Percentiles rank a stretch among this genome's conserved stretches.
Evolutionary conservation across 2,888 invertebrate species (phyloP).

Genomic region (Anticlea derivata): DNA sequence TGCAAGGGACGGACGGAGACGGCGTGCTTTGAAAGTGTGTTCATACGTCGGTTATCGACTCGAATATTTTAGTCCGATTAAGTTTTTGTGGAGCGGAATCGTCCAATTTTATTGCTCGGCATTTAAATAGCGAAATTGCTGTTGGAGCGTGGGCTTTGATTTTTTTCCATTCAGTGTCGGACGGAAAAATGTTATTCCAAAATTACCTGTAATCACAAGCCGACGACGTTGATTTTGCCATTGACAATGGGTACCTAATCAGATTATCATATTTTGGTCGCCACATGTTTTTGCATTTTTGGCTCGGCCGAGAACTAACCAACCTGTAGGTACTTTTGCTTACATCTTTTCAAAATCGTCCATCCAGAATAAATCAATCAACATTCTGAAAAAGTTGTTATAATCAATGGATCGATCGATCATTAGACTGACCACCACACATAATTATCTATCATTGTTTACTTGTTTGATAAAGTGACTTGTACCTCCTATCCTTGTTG

Average conservation of each 20-base stretch:
- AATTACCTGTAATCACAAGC: constrained; percentile 64
- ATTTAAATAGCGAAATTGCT: constrained; percentile 34
- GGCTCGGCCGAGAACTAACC: no score
- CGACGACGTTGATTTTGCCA: constrained; percentile 50
- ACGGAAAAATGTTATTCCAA: constrained; percentile 54
- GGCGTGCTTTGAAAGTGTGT: constrained; percentile 77
- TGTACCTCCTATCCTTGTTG: constrained; percentile 33
- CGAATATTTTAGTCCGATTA: constrained; percentile 48
- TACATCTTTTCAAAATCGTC: background rate
- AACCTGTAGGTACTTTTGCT: background rate
- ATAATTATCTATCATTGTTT: constrained; percentile 34
- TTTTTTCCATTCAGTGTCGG: constrained; percentile 46
- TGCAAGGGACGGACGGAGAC: constrained; percentile 74
- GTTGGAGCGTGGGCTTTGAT: constrained; percentile 45
- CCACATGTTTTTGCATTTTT: no score
- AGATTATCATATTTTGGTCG: constrained; percentile 25
- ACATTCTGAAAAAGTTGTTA: no score
- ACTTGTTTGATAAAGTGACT: constrained; percentile 31
- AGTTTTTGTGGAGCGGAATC: constrained; percentile 39
- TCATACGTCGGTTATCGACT: constrained; percentile 61
- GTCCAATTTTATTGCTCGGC: constrained; percentile 30
- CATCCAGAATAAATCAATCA: background rate
- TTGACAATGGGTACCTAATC: constrained; percentile 56
- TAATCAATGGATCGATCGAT: constrained; percentile 10
- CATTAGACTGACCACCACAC: constrained; percentile 10